phyloP scores from a whole-genome alignment of 2,888 invertebrate species.

The Apamea crenata region DNA sequence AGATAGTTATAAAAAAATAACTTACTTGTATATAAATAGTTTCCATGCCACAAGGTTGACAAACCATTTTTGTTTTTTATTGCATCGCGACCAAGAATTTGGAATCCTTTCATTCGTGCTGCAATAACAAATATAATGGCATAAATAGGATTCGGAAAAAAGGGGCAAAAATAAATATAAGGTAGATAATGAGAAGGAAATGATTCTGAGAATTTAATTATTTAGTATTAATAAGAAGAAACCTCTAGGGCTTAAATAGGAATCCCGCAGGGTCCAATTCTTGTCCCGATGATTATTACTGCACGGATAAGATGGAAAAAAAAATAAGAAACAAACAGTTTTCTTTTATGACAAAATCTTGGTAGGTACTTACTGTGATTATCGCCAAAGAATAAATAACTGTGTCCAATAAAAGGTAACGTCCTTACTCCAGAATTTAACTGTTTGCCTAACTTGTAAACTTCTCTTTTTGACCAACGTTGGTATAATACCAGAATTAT shows the following conservation, averaged over 20 bases:
- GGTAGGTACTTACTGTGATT: constrained; percentile 58
- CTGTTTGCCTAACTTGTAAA: constrained; percentile 54
- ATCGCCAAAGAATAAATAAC: constrained; percentile 65
- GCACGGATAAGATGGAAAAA: not conserved
- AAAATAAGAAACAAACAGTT: not conserved
- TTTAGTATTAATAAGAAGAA: not conserved
- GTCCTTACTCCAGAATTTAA: constrained; percentile 54
- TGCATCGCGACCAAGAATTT: constrained; percentile 61
- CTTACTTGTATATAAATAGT: constrained; percentile 62
- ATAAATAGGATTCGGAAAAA: not conserved
- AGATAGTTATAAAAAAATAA: not conserved
- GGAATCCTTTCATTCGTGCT: constrained; percentile 68
- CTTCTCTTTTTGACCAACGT: constrained; percentile 57
- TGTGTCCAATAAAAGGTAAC: constrained; percentile 65
- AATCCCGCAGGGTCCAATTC: not conserved
- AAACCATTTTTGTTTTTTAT: constrained; percentile 57
- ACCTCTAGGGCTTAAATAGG: not conserved
- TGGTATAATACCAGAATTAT: constrained; percentile 45
- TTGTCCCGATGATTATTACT: not conserved
- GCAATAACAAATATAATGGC: constrained; percentile 6
- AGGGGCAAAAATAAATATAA: not conserved
- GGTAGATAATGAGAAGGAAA: not conserved
- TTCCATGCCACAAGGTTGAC: constrained; percentile 60
- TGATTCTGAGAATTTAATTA: not conserved
- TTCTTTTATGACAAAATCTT: not conserved